Evolutionary conservation across 1,140 invertebrate genomes (phyloP).

Genomic region (Drosophila burlai): DNA sequence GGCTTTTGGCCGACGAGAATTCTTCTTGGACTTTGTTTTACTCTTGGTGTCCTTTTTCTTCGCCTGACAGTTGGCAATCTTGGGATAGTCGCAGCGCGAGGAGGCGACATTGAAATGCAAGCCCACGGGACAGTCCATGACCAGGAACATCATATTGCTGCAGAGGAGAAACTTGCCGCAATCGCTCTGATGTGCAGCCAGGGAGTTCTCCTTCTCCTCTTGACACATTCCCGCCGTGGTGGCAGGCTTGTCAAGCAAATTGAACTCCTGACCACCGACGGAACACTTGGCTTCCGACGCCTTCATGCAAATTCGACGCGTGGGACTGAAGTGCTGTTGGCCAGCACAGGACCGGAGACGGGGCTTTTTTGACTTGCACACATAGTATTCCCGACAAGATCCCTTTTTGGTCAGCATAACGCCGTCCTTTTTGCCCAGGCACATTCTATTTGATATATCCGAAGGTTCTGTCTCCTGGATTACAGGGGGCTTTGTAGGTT

Average conservation of each 20-base stretch:
- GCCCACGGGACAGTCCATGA: slow-evolving; percentile 72
- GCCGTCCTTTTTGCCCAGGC: slow-evolving; percentile 54
- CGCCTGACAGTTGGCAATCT: slow-evolving; percentile 62
- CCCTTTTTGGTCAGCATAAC: slow-evolving; percentile 41
- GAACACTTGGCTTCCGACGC: slow-evolving; percentile 57
- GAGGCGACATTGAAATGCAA: slow-evolving; percentile 66
- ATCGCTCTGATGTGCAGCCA: slow-evolving; percentile 56
- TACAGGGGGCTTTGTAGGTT: slow-evolving; percentile 7
- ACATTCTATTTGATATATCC: slow-evolving; percentile 22
- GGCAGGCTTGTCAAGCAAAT: slow-evolving; percentile 15
- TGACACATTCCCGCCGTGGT: slow-evolving; percentile 51
- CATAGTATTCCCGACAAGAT: slow-evolving; percentile 68
- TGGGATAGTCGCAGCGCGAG: slow-evolving; percentile 73
- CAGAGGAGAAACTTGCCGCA: slow-evolving; percentile 75
- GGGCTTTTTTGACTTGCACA: slow-evolving; percentile 51
- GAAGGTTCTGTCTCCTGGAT: slow-evolving; percentile 5
- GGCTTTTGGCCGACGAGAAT: slow-evolving; percentile 7
- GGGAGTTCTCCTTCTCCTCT: slow-evolving; percentile 58
- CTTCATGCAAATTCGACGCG: slow-evolving; percentile 50
- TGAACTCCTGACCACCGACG: neutral
- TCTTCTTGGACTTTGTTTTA: slow-evolving; percentile 26
- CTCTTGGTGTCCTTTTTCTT: slow-evolving; percentile 35
- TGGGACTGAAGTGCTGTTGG: slow-evolving; percentile 65
- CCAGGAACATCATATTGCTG: slow-evolving; percentile 62
- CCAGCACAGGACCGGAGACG: slow-evolving; percentile 51